Evolutionary conservation across 1,140 invertebrate genomes (phyloP).

Genomic region (Drosophila kikkawai): DNA sequence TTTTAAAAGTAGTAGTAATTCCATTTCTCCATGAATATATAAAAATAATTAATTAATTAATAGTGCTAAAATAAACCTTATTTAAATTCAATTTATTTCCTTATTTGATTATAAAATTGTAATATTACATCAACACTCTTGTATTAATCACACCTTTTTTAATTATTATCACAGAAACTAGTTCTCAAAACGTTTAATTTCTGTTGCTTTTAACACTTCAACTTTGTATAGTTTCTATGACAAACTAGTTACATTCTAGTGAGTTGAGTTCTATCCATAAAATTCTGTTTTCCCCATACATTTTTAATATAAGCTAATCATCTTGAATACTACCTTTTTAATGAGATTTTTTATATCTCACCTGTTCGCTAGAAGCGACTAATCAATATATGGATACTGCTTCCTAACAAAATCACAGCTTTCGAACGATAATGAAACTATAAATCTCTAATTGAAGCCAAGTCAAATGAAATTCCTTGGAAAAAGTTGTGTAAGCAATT

Average conservation of each 20-base stretch:
- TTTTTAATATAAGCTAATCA: constrained; percentile 8
- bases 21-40: too few relatives aligned
- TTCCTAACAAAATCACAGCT: constrained; percentile 23
- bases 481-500: constrained; percentile 49
- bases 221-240: constrained; percentile 4
- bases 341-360: constrained; percentile 1
- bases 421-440: constrained; percentile 19
- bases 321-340: constrained; percentile 11
- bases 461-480: constrained; percentile 22
- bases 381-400: constrained; percentile 16
- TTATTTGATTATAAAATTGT: not conserved
- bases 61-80: too few relatives aligned
- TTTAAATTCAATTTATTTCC: not conserved
- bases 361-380: constrained; percentile 5
- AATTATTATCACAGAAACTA: not conserved
- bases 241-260: constrained; percentile 16
- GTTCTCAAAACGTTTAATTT: not conserved
- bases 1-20: too few relatives aligned
- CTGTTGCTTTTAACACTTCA: not conserved
- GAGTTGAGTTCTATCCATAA: constrained; percentile 5
- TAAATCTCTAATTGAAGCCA: constrained; percentile 37
- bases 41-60: too few relatives aligned
- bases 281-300: constrained; percentile 9
- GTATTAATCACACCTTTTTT: not conserved
- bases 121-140: not conserved